These are phyloP conservation scores for Phocoena sinus DNA, from an alignment of 2,113 vertebrate genomes.

Conservation along the genomic window DNA sequence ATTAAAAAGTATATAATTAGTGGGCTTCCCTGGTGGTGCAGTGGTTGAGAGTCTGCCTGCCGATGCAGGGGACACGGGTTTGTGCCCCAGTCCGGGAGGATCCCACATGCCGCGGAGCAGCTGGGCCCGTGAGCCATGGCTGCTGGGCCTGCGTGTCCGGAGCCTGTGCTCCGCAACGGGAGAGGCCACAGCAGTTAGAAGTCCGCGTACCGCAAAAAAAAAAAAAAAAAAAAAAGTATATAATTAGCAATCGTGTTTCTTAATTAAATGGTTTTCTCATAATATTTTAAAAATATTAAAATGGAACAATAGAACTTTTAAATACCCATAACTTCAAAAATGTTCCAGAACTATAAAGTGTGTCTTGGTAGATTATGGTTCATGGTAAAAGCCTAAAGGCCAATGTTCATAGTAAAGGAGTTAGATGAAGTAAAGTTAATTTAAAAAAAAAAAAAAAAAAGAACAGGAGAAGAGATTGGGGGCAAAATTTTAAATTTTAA, in stretches of 20 bases:
- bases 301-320: background rate
- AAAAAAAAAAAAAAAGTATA: background rate
- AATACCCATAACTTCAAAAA: background rate
- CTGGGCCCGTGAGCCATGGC: too few relatives aligned
- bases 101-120: too few relatives aligned
- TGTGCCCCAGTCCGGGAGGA: too few relatives aligned
- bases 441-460: background rate
- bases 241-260: background rate
- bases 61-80: too few relatives aligned
- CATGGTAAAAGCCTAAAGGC: background rate
- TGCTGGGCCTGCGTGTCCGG: too few relatives aligned
- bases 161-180: too few relatives aligned
- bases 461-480: accelerated
- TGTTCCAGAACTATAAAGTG: background rate
- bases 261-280: background rate
- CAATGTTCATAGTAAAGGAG: background rate
- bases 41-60: too few relatives aligned
- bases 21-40: too few relatives aligned
- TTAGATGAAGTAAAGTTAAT: background rate
- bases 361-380: background rate
- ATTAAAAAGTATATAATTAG: background rate
- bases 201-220: too few relatives aligned
- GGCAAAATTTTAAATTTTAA: background rate
- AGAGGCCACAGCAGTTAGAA: too few relatives aligned
- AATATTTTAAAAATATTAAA: background rate